phyloP scores from a whole-genome alignment of 2,113 vertebrate genomes.

The Chrysemys picta region DNA sequence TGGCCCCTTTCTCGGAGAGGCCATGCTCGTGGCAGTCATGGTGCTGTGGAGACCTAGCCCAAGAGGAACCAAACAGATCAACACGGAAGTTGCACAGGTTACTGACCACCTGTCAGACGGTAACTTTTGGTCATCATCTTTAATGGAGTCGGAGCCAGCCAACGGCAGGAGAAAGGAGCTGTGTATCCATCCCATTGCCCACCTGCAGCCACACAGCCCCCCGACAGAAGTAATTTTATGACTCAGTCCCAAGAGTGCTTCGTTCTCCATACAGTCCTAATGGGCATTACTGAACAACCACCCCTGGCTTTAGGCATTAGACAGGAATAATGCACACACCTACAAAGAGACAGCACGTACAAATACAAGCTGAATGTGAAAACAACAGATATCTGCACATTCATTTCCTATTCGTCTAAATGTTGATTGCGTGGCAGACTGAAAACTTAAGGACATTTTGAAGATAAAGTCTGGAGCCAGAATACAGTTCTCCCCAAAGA shows the following conservation, averaged over 20 bases:
- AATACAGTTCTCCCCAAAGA: not conserved
- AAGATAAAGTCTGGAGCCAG: not conserved
- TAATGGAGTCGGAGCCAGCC: not conserved
- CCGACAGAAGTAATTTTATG: not conserved
- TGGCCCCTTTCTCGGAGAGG: not conserved
- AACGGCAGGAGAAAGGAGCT: not conserved
- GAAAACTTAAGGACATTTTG: not conserved
- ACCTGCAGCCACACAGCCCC: conserved; percentile 7
- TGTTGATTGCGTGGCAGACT: not conserved
- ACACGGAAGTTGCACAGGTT: fast-evolving
- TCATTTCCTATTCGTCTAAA: not conserved
- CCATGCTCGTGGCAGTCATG: fast-evolving
- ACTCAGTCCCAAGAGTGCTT: conserved; percentile 3
- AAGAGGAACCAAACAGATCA: fast-evolving
- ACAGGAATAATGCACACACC: not conserved
- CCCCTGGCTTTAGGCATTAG: conserved; percentile 16
- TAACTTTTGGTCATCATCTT: not conserved
- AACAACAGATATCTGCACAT: not conserved
- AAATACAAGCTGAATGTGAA: not conserved
- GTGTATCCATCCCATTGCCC: not conserved
- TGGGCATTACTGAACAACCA: not conserved
- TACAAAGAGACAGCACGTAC: not conserved
- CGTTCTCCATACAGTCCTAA: conserved; percentile 29
- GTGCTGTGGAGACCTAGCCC: fast-evolving
- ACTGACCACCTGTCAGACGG: fast-evolving